Percentiles rank a stretch among this genome's conserved stretches.
phyloP scores from a whole-genome alignment of 2,888 invertebrate species.

The Phasia obesa region DNA sequence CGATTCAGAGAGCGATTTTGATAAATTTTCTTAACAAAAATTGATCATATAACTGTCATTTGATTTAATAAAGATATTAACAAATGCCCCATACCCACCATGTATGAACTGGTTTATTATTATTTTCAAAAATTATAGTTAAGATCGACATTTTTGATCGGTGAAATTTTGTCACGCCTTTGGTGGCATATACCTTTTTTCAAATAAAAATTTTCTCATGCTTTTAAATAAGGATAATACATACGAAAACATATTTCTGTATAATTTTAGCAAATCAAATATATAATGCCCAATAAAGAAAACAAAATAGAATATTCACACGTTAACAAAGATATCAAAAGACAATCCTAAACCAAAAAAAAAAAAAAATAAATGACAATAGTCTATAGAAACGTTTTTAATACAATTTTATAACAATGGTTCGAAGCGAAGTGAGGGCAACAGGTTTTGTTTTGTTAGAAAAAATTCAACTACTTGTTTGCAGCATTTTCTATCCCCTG shows the following conservation, averaged over 20 bases:
- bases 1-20: too few relatives aligned
- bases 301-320: slow-evolving; percentile 53
- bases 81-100: too few relatives aligned
- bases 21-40: too few relatives aligned
- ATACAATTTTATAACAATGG: slow-evolving; percentile 30
- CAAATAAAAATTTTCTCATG: slow-evolving; percentile 40
- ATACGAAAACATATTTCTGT: slow-evolving; percentile 18
- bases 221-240: background rate
- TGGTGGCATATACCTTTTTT: slow-evolving; percentile 29
- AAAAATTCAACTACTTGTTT: slow-evolving; percentile 31
- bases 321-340: slow-evolving; percentile 64
- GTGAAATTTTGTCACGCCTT: slow-evolving; percentile 41
- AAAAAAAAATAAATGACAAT: slow-evolving; percentile 49
- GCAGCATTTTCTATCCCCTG: background rate
- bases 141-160: too few relatives aligned
- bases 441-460: slow-evolving; percentile 46
- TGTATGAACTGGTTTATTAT: too few relatives aligned
- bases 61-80: too few relatives aligned
- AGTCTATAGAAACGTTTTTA: slow-evolving; percentile 47
- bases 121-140: too few relatives aligned
- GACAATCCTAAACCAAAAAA: slow-evolving; percentile 32
- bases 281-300: slow-evolving; percentile 1
- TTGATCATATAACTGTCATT: too few relatives aligned
- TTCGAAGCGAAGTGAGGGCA: slow-evolving; percentile 8
- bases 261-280: slow-evolving; percentile 40